Evolutionary conservation across 2,888 invertebrate genomes (phyloP), one percentile per base, ranked within the genome.

Genomic region (Eupsilia transversa): DNA sequence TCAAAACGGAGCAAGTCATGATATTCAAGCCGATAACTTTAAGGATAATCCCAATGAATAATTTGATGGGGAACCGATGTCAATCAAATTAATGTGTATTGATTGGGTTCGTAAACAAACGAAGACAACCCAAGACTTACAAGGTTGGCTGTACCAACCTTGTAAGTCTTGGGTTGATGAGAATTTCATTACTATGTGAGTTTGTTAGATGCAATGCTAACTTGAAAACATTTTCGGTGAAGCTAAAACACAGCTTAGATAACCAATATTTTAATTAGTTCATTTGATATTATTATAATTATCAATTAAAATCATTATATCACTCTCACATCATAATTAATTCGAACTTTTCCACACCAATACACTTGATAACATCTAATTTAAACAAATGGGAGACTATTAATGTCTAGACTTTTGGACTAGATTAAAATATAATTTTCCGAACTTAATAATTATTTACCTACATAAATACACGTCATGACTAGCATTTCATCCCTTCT

Each of bases 31-130:
- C 68, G 85, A 86, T 87, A 90, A 89, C 86, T 90, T 89, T 87
- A 82, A 79, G 88, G 90, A 88, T 91, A 88, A 89, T 84, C 80
- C 85, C 84, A 79, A 89, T 91, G 89, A 89, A 91, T 91, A 90
- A 91, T 89, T 91, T 87, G 83, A 87, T 88, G 86, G 79, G 80
- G 75, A 74, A 77, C 81, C 82, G 77, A 82, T 84, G 83, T 87
- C 86, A 85, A 85, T 86, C 84, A 84, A 84, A 83, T 80, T 80
- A 72, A 71, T 71, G 71, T 65, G 68, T 81, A 82, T 80, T 82
- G 74, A 74, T 80, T 79, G 59, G 38, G 52, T 69, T 75, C 35
- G 43, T 72, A 75, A 78, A 77, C 68, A 69, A 69, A 84, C 23
- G 14, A 57, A 41, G n/a, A n/a, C n/a, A n/a, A n/a, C n/a, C n/a